A percentile compares a stretch with the other conserved stretches of the same genome.
These are phyloP conservation scores for Trypoxylon attenuatum DNA, from an alignment of 2,888 invertebrate genomes.

Conservation along the genomic window DNA sequence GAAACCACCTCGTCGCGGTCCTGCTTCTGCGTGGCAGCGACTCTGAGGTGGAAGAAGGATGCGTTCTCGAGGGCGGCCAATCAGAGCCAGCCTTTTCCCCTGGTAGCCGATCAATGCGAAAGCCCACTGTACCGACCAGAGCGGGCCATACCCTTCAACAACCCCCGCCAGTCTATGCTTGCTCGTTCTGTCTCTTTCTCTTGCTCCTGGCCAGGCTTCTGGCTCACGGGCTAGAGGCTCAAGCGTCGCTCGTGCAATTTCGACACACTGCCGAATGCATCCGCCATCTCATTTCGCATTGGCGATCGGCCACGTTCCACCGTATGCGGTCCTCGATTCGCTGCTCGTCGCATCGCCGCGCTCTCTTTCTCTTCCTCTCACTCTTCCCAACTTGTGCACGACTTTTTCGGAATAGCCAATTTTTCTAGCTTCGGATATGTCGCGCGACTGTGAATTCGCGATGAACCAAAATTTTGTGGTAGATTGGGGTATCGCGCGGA, in stretches of 20 bases:
- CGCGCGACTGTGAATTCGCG: background rate
- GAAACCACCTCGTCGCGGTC: conserved; percentile 24
- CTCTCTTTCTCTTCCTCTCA: background rate
- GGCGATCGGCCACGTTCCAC: conserved; percentile 14
- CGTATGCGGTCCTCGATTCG: background rate
- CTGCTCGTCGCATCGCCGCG: no score
- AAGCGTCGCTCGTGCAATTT: conserved; percentile 32
- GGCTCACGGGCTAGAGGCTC: background rate
- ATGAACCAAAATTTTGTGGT: no score
- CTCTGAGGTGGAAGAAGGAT: conserved; percentile 48
- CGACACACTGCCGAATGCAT: conserved; percentile 31
- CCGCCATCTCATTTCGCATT: conserved; percentile 39
- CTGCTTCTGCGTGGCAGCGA: conserved; percentile 11
- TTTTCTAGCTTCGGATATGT: background rate
- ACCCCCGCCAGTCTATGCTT: conserved; percentile 40
- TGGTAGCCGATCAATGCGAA: conserved; percentile 72
- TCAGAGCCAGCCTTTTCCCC: conserved; percentile 63
- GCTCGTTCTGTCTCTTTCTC: no score
- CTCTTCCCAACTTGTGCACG: background rate
- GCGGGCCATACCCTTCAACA: conserved; percentile 49
- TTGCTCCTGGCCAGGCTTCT: conserved; percentile 11
- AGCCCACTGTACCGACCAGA: conserved; percentile 69
- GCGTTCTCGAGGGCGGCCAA: conserved; percentile 61
- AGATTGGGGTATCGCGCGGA: no score
- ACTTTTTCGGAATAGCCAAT: background rate